Evolutionary conservation across 2,113 vertebrate species (phyloP).

Genomic region (Campylomormyrus tamandua): DNA sequence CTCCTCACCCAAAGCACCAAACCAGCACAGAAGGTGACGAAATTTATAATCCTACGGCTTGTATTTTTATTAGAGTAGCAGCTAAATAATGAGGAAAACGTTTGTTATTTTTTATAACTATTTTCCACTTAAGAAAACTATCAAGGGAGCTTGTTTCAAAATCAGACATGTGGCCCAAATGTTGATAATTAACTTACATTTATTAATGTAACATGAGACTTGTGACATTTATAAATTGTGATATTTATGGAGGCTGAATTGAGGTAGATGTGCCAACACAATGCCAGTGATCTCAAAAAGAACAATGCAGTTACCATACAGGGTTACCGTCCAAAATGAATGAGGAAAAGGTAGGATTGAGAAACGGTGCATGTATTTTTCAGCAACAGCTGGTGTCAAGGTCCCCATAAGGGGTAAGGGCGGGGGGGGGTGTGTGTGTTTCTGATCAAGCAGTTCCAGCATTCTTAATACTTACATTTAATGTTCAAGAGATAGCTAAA

Average conservation of each 20-base stretch:
- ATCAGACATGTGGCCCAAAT: not conserved
- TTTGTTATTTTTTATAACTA: not conserved
- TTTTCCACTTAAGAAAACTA: not conserved
- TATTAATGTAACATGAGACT: not conserved
- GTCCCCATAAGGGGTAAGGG: not conserved
- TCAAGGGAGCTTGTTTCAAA: not conserved
- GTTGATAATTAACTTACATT: not conserved
- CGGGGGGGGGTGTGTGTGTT: not conserved
- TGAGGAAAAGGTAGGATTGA: not conserved
- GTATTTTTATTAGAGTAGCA: not conserved
- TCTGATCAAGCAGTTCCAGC: not conserved
- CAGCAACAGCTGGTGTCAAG: not conserved
- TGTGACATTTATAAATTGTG: not conserved
- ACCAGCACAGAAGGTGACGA: not conserved
- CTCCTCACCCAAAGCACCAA: not conserved
- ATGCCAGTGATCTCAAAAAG: not conserved
- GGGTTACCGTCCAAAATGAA: not conserved
- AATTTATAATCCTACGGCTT: not conserved
- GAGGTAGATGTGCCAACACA: not conserved
- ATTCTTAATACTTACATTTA: not conserved
- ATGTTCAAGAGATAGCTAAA: not conserved
- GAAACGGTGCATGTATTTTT: not conserved
- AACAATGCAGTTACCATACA: not conserved
- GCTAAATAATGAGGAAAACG: not conserved
- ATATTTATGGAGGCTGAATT: not conserved